Evolutionary conservation across 2,888 invertebrate genomes (phyloP), one percentile per base, ranked within the genome.

Genomic region (Amiota mariae): DNA sequence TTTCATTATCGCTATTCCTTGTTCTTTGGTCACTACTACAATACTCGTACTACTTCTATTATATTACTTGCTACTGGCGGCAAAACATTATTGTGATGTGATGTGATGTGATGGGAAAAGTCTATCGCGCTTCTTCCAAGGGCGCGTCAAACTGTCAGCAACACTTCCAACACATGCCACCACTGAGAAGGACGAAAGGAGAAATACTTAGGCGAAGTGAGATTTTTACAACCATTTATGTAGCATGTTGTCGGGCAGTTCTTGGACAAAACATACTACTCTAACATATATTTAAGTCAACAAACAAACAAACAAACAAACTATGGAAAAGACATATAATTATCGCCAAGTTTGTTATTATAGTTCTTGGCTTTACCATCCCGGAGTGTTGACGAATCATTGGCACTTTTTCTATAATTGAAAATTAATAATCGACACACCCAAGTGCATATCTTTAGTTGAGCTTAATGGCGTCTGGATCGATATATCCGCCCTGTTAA

Each of bases 1-100:
- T 83, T 84, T 84, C 81, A 83, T 84, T 83, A 84, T 78, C 79
- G 84, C 80, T 64, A 48, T 68, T 15, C 15, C 47, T 63, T 10
- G 11, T 66, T 11, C 12, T 11, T 11, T 66, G n/a, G 66, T 9
- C 15, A 20, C 36, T 36, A 10, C 8, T 6, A 59, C 57, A 36
- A 61, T 61, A 36, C 36, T 11, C 4, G 1, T 51, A n/a, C 4
- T 13, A 6, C 36, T 11, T 51, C n/a, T 51, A n/a, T 51, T 13
- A 6, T 6, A 36, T 6, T 36, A 36, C 36, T 36, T 36, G 36
- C 36, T 36, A 36, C 36, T 36, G 36, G 36, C 36, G 36, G 36
- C 36, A 36, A 36, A 36, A 36, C 36, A 36, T 36, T 36, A 36
- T 6, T 36, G 36, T 36, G 36, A 36, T 6, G 36, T 36, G 24